These are phyloP conservation scores for Ctenicera cuprea DNA, from an alignment of 2,888 invertebrate genomes.

Conservation along the genomic window DNA sequence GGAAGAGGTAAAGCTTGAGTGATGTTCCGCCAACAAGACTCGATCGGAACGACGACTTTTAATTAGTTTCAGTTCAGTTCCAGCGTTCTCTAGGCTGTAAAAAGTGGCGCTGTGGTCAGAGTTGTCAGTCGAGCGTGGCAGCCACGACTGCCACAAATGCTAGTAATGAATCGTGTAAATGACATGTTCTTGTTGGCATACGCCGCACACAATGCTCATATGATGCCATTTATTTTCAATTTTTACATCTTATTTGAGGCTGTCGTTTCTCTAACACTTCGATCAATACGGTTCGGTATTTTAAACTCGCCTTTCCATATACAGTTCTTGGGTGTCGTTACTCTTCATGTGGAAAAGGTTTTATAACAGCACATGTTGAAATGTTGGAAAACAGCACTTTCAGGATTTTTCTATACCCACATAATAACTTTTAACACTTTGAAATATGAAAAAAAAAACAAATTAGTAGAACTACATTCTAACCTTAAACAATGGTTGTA, in stretches of 20 bases:
- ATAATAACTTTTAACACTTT: background rate
- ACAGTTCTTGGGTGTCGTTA: background rate
- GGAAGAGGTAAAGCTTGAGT: slow-evolving; percentile 61
- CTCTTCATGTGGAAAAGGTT: slow-evolving; percentile 1
- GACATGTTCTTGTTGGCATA: slow-evolving; percentile 63
- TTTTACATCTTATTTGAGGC: slow-evolving; percentile 52
- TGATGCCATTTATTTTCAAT: slow-evolving; percentile 53
- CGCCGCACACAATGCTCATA: slow-evolving; percentile 49
- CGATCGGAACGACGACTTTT: slow-evolving; percentile 71
- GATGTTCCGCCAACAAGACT: slow-evolving; percentile 67
- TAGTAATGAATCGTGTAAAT: slow-evolving; percentile 69
- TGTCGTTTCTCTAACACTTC: slow-evolving; percentile 46
- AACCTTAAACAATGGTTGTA: no score
- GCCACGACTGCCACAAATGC: slow-evolving; percentile 65
- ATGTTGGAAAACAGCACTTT: background rate
- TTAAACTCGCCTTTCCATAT: slow-evolving; percentile 33
- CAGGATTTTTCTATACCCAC: no score
- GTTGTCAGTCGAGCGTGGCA: slow-evolving; percentile 68
- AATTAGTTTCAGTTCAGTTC: slow-evolving; percentile 72
- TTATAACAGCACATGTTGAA: background rate
- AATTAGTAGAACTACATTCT: no score
- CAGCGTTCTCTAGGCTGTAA: slow-evolving; percentile 67
- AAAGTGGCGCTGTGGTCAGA: slow-evolving; percentile 66
- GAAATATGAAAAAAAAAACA: no score
- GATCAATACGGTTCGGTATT: slow-evolving; percentile 42